phyloP scores from a whole-genome alignment of 2,888 invertebrate genomes.

The Hydrotaea cyrtoneurina region DNA sequence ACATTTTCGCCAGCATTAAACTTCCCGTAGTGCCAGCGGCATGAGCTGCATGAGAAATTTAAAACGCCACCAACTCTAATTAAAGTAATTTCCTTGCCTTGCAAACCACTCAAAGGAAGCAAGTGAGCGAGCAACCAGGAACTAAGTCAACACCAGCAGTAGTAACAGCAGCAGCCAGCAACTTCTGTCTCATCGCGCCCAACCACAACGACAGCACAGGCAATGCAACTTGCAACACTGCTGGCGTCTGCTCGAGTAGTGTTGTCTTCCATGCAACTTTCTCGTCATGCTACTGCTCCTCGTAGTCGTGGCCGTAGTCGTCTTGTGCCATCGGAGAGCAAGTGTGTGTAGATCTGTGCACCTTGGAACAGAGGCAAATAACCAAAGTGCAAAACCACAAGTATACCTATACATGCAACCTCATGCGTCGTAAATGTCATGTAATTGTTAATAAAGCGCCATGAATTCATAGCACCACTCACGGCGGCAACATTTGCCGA shows the following conservation, averaged over 20 bases:
- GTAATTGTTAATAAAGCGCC: constrained; percentile 65
- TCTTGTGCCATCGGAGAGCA: neutral
- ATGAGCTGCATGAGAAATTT: neutral
- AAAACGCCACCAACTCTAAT: constrained; percentile 30
- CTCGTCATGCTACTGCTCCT: neutral
- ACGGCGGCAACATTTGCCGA: constrained; percentile 21
- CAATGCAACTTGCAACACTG: constrained; percentile 14
- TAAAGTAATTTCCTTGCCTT: constrained; percentile 35
- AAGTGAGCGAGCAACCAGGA: constrained; percentile 16
- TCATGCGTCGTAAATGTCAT: constrained; percentile 60
- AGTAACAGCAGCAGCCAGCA: constrained; percentile 1
- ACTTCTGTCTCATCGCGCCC: constrained; percentile 2
- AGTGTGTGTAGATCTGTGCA: neutral
- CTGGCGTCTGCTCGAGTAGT: neutral
- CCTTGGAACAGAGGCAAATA: constrained; percentile 60
- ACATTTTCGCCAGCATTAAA: constrained; percentile 16
- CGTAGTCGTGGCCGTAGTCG: neutral
- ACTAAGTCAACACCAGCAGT: constrained; percentile 19
- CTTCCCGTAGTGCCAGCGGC: neutral
- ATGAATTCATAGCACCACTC: constrained; percentile 28
- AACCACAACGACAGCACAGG: constrained; percentile 29
- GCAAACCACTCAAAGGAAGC: constrained; percentile 16
- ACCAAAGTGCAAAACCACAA: constrained; percentile 66
- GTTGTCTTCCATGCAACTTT: neutral
- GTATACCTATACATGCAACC: constrained; percentile 46